Base-by-base conservation (phyloP, 2,888 invertebrate genomes). In the Eugnorisma glareosa region DNA sequence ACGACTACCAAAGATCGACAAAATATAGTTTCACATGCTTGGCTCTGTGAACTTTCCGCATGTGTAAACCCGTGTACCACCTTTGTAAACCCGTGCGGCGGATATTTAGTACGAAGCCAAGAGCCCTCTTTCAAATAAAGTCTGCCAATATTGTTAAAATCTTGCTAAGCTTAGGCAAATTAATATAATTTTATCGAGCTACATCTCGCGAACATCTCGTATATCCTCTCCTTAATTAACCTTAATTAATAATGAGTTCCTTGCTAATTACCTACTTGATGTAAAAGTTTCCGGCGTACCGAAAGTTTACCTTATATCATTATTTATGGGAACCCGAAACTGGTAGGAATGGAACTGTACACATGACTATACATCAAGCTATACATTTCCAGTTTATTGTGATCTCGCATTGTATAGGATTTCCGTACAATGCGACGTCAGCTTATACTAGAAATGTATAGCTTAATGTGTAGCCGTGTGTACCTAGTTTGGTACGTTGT, bases 211-310 rank as follows among this genome's bases (percentile, higher is more conserved):
- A 35, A 35, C 7, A n/a, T 63, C 15, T 51, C 40, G 48, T 21
- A 43, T 51, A 76, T 75, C 48, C 61, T 13, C 2, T 75, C 37
- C 21, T 31, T 81, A 73, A 66, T 43, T 40, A 66, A 28, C 40
- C 18, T 51, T 37, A 48, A 78, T 73, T 48, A 57, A 48, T 78
- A 57, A 81, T 31, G 40, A 24, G 64, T 66, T 40, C 45, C 40
- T 48, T 18, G 31, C 51, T 85, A 85, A 85, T 87, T 85, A 77
- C 73, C 68, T 73, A 75, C 67, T 81, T 70, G 69, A 67, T 77
- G 73, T 64, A 73, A 68, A 61, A 86, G 69, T 81, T 83, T 77
- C 28, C 37, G 57, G 35, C n/a, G 68, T 51, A 24, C 48, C 67
- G 67, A 67, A 86, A 87, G 64, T 80, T 83, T 37, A 57, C 45